phyloP scores from a whole-genome alignment of 2,888 invertebrate species.

The Drosophila koepferae region DNA sequence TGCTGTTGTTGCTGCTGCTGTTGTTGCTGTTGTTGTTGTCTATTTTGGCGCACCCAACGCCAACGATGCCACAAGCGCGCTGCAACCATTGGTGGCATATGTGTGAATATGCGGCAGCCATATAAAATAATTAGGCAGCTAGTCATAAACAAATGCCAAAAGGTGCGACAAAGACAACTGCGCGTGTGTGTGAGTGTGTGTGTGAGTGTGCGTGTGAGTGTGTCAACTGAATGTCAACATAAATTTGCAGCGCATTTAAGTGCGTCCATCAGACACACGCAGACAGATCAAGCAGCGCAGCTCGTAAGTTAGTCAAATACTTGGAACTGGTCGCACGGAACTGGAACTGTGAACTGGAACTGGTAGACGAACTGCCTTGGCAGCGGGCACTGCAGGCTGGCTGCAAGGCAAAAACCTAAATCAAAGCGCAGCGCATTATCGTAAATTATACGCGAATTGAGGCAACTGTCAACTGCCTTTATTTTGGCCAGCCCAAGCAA shows the following conservation, averaged over 20 bases:
- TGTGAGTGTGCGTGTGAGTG: constrained; percentile 22
- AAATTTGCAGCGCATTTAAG: constrained; percentile 57
- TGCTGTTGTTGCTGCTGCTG: not conserved
- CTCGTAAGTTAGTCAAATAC: constrained; percentile 51
- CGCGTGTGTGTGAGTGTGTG: not conserved
- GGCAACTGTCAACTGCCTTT: constrained; percentile 57
- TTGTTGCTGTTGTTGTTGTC: not conserved
- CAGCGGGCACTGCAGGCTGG: not conserved
- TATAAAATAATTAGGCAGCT: constrained; percentile 75
- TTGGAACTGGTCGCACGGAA: constrained; percentile 21
- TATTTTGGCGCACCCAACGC: constrained; percentile 53
- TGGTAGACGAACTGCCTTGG: not conserved
- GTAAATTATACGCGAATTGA: constrained; percentile 72
- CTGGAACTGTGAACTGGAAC: not conserved
- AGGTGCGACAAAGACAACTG: constrained; percentile 28
- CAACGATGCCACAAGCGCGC: constrained; percentile 46
- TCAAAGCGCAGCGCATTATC: constrained; percentile 70
- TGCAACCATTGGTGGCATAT: constrained; percentile 46
- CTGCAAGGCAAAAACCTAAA: constrained; percentile 56
- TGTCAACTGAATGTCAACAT: constrained; percentile 62
- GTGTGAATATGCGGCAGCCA: constrained; percentile 54
- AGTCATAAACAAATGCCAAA: constrained; percentile 52
- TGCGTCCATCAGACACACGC: constrained; percentile 37
- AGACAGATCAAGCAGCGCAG: constrained; percentile 26
- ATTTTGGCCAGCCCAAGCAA: constrained; percentile 52